Percentiles rank a stretch among this genome's conserved stretches.
phyloP scores from a whole-genome alignment of 2,113 vertebrate species.

The Himantopus leucocephalus region DNA sequence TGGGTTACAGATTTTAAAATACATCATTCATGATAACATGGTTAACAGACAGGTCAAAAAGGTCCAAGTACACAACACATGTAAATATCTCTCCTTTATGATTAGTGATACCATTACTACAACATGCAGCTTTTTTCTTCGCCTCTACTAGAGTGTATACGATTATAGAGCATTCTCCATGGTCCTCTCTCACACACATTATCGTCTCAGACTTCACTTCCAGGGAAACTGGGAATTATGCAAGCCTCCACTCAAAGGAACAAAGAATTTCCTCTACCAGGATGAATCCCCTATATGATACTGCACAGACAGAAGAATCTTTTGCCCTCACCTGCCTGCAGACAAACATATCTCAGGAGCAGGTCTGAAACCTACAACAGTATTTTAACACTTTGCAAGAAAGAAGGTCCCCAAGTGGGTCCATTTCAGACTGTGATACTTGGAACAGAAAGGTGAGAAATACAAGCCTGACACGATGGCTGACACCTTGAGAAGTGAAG shows the following conservation, averaged over 20 bases:
- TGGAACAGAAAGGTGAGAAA: background rate
- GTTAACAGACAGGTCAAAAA: background rate
- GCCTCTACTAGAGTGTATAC: background rate
- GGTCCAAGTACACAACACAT: background rate
- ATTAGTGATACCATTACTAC: background rate
- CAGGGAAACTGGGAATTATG: background rate
- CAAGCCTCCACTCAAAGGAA: background rate
- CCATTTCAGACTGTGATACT: background rate
- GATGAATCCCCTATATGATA: background rate
- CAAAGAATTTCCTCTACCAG: background rate
- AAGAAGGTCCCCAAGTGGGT: no score
- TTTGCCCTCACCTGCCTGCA: no score
- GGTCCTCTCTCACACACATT: background rate
- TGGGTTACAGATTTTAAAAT: background rate
- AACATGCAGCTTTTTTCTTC: background rate
- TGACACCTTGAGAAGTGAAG: background rate
- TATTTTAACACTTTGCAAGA: background rate
- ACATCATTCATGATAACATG: background rate
- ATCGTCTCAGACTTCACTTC: background rate
- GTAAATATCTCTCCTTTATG: background rate
- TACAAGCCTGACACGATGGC: background rate
- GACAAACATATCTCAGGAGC: background rate
- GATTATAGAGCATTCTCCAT: background rate
- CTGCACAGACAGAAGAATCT: rapidly evolving
- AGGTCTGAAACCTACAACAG: background rate